Percentiles rank a stretch among this genome's conserved stretches.
Evolutionary conservation across 2,113 vertebrate genomes (phyloP).

Genomic region (Promerops cafer): DNA sequence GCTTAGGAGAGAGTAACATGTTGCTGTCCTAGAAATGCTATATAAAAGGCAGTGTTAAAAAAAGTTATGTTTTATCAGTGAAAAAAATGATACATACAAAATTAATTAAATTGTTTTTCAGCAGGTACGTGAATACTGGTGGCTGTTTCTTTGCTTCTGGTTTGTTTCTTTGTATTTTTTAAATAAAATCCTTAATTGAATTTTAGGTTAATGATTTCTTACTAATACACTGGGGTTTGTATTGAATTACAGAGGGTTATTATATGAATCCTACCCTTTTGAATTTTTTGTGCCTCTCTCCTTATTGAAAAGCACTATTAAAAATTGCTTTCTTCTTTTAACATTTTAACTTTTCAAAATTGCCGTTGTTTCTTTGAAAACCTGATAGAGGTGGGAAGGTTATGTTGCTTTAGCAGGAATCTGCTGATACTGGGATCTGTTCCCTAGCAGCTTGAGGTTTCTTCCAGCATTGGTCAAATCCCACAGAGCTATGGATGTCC

Average conservation of each 20-base stretch:
- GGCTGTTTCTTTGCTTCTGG: not conserved
- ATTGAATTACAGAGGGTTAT: not conserved
- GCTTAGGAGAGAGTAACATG: not conserved
- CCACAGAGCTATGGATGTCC: not conserved
- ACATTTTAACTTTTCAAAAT: not conserved
- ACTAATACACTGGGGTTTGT: not conserved
- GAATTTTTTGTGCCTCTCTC: not conserved
- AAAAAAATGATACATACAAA: not conserved
- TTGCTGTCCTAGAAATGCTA: not conserved
- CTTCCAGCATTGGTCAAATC: not conserved
- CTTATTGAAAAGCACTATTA: not conserved
- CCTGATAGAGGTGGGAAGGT: not conserved
- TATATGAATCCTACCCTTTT: not conserved
- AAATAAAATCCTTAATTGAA: not conserved
- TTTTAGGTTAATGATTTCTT: not conserved
- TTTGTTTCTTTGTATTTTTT: not conserved
- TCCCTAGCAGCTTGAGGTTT: not conserved
- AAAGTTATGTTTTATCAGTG: rapidly evolving
- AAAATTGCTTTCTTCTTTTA: not conserved
- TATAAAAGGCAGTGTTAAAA: not conserved
- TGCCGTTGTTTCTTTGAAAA: not conserved
- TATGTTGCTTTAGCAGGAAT: not conserved
- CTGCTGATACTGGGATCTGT: not conserved
- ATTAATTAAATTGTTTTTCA: not conserved
- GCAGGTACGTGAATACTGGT: not conserved